Conservation (phyloP, 2,797 vertebrate genomes). For the Anguilla pacifica region DNA sequence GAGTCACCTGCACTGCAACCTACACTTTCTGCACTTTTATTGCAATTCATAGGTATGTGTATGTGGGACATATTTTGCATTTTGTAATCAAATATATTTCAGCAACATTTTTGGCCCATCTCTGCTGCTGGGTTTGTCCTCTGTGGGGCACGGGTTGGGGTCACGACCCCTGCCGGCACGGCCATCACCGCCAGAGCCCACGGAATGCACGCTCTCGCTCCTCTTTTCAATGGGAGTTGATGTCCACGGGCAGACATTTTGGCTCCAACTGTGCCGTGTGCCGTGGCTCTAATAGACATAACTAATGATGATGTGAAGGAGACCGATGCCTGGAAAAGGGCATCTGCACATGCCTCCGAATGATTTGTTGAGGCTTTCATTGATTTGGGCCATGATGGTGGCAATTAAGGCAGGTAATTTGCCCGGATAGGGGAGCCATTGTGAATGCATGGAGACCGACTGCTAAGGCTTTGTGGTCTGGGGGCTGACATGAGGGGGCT, state of each 20-base stretch:
- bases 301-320: not conserved
- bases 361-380: not conserved
- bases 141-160: not conserved
- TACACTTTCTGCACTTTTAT: too few relatives aligned
- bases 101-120: too few relatives aligned
- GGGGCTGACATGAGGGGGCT: not conserved
- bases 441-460: not conserved
- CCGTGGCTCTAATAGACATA: not conserved
- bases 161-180: not conserved
- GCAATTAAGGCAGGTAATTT: not conserved
- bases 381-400: not conserved
- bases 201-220: not conserved
- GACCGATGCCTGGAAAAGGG: not conserved
- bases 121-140: not conserved
- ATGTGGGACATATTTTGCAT: too few relatives aligned
- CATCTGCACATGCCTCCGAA: not conserved
- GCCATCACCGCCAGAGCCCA: not conserved
- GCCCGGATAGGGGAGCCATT: not conserved
- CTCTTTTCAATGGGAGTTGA: not conserved
- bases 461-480: too few relatives aligned
- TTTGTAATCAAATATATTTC: too few relatives aligned
- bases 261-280: not conserved
- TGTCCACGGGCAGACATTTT: not conserved
- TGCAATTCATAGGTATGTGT: too few relatives aligned
- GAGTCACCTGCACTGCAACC: too few relatives aligned